A percentile compares a stretch with the other conserved stretches of the same genome.
Conservation (phyloP, 92 coral and sea anemone genomes). For the Zoanthus sociatus region DNA sequence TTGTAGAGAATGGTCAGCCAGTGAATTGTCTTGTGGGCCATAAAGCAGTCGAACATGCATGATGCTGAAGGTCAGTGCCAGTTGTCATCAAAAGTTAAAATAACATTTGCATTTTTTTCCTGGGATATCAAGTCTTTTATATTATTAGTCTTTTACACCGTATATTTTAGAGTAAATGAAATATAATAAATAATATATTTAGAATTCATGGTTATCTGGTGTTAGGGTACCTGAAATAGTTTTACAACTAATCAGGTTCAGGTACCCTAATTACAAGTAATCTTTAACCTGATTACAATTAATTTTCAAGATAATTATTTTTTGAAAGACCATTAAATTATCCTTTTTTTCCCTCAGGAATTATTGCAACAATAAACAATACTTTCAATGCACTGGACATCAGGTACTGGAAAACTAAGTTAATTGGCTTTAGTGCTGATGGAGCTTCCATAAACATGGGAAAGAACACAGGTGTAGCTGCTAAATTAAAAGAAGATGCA, state of each 20-base stretch:
- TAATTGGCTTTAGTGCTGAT: slow-evolving; percentile 1
- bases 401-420: neutral
- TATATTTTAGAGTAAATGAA: neutral
- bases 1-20: slow-evolving; percentile 57
- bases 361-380: neutral
- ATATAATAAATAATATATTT: neutral
- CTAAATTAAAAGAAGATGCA: neutral
- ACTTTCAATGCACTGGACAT: slow-evolving; percentile 3
- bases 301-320: slow-evolving; percentile 3
- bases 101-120: neutral
- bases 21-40: slow-evolving; percentile 64
- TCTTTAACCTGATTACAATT: neutral
- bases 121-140: slow-evolving; percentile 2
- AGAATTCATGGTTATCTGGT: slow-evolving; percentile 8
- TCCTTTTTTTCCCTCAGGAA: slow-evolving; percentile 1
- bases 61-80: slow-evolving; percentile 53
- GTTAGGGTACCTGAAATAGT: slow-evolving; percentile 20
- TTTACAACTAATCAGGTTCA: slow-evolving; percentile 3
- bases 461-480: slow-evolving; percentile 3
- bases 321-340: slow-evolving; percentile 5
- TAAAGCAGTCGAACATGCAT: slow-evolving; percentile 54
- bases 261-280: neutral
- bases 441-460: slow-evolving; percentile 4
- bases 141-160: neutral
- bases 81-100: neutral